These are phyloP conservation scores for Nasalis larvatus DNA, from an alignment of 2,113 vertebrate species.

Conservation along the genomic window DNA sequence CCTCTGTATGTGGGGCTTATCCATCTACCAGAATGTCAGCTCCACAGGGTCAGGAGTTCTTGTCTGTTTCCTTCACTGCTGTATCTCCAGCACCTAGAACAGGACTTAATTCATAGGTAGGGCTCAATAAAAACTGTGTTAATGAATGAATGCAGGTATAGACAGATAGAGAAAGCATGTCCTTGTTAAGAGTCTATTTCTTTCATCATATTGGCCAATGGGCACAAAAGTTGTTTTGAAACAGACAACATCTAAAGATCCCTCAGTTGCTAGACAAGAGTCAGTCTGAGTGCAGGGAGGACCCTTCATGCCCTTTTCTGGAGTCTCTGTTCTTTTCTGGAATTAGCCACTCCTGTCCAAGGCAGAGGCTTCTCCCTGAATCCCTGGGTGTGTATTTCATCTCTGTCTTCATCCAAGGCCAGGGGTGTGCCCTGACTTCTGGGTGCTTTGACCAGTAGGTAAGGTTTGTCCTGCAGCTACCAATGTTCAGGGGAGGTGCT, in stretches of 20 bases:
- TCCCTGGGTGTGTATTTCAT: neutral
- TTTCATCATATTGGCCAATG: neutral
- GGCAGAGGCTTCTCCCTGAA: neutral
- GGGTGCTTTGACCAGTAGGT: neutral
- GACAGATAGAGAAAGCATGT: neutral
- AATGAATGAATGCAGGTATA: neutral
- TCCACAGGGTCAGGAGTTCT: too few relatives aligned
- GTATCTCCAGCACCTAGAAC: neutral
- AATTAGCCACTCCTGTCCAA: accelerated
- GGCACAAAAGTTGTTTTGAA: neutral
- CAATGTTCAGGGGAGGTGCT: neutral
- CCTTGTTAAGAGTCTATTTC: neutral
- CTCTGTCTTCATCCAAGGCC: neutral
- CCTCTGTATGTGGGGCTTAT: neutral
- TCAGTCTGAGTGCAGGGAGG: too few relatives aligned
- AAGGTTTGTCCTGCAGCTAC: neutral
- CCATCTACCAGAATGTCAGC: neutral
- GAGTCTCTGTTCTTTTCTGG: neutral
- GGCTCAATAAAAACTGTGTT: neutral
- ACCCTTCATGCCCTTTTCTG: neutral
- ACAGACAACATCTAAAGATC: neutral
- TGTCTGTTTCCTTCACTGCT: neutral
- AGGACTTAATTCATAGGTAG: neutral
- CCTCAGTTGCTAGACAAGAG: neutral
- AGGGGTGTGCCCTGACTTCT: neutral